phyloP scores from a whole-genome alignment of 2,113 vertebrate genomes.

The Lipotes vexillifer region DNA sequence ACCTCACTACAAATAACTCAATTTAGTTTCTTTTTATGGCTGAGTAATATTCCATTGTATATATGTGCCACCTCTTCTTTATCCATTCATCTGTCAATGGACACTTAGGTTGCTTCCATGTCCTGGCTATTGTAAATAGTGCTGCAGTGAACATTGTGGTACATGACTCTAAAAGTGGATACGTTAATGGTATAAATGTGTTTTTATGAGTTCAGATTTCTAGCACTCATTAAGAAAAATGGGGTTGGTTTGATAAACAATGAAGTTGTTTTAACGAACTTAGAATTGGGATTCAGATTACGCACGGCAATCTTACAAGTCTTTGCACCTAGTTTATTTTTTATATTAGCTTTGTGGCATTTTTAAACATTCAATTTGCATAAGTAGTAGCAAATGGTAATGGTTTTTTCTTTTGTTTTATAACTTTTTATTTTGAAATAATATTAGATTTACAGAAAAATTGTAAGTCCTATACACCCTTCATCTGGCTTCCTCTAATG shows the following conservation, averaged over 20 bases:
- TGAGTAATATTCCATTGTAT: no score
- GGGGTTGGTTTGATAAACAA: not conserved
- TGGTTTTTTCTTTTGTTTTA: not conserved
- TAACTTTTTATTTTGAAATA: not conserved
- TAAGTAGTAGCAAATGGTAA: not conserved
- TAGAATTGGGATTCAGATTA: not conserved
- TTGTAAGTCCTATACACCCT: not conserved
- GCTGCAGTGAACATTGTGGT: no score
- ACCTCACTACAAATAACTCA: no score
- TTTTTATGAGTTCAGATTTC: not conserved
- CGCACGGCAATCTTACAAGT: not conserved
- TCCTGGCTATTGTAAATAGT: no score
- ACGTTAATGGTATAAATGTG: not conserved
- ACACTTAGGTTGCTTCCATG: no score
- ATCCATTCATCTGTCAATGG: no score
- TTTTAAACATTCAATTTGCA: not conserved
- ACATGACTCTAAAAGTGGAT: not conserved
- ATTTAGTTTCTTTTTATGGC: no score
- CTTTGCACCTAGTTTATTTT: not conserved
- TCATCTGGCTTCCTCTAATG: not conserved
- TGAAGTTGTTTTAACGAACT: not conserved
- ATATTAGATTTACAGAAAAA: not conserved
- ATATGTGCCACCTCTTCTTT: no score
- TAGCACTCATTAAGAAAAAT: not conserved
- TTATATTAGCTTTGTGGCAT: not conserved